Base-by-base conservation (phyloP, 2,888 invertebrate species). In the Pegoplata infirma region DNA sequence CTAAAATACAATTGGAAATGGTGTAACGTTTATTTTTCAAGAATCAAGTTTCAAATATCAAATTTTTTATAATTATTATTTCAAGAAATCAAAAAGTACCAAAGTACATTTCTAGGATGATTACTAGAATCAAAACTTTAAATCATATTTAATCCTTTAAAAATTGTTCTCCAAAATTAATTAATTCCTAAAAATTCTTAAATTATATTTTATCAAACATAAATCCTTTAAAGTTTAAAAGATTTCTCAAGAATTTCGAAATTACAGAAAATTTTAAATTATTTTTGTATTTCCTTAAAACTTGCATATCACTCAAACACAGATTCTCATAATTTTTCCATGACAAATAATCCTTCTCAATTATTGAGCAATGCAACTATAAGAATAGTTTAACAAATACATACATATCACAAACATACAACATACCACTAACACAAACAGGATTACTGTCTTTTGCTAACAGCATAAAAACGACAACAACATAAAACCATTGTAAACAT, bases 391-490 rank as follows among this genome's bases (percentile, higher is more conserved):
- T 1, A 40, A 40, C 2, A 40, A 12, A 40, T 12, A 25, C 36
- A 5, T 25, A 25, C 6, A 5, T 25, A 5, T 6, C 36, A n/a
- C n/a, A n/a, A 12, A 40, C 36, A 40, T 3, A 40, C n/a, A 36
- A 25, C 12, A 36, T 28, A 36, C 25, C 3, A 25, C 25, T 5
- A 36, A 36, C 10, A 2, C 36, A n/a, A 10, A 32, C 10, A 32
- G 32, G 10, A 32, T 32, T 32, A 32, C 10, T 32, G 10, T 32
- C 12, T 32, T 12, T 32, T 32, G n/a, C 32, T 32, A 32, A 40
- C 36, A 40, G 36, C 36, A 40, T 2, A 40, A 49, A 63, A 68
- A 68, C 56, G 40, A 63, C 71, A 71, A 67, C 47, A 72, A 63
- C 49, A 56, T 53, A 55, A 59, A 67, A 61, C 53, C 46, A 58